A percentile compares a stretch with the other conserved stretches of the same genome.
These are phyloP conservation scores for Premnoplex brunnescens DNA, from an alignment of 2,797 vertebrate species.

Conservation along the genomic window DNA sequence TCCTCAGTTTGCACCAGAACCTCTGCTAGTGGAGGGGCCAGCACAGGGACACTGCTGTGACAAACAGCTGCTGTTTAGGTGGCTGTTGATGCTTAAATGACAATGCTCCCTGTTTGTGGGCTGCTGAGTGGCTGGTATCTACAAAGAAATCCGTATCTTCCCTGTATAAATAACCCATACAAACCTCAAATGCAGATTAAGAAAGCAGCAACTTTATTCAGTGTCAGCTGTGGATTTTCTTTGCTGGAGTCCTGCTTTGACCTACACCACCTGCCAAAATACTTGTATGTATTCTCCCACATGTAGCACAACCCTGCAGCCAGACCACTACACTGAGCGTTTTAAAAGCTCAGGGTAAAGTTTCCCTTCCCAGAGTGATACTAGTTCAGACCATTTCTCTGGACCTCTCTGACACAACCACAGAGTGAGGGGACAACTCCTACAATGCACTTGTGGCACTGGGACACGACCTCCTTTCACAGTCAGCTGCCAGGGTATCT, in stretches of 20 bases:
- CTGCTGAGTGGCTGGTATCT: not conserved
- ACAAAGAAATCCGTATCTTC: not conserved
- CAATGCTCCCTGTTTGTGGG: not conserved
- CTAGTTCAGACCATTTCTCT: not conserved
- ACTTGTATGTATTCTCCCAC: not conserved
- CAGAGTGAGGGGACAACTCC: accelerated
- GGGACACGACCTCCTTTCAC: not conserved
- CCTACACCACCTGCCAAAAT: not conserved
- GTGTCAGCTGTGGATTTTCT: not conserved
- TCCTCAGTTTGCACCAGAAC: not conserved
- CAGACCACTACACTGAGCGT: not conserved
- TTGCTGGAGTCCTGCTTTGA: not conserved
- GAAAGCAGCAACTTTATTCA: not conserved
- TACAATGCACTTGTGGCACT: accelerated
- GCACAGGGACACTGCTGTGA: not conserved
- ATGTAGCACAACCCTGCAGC: not conserved
- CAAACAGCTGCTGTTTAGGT: not conserved
- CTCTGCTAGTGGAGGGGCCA: not conserved
- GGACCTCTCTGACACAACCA: not conserved
- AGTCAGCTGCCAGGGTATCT: not conserved
- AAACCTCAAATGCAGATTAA: not conserved
- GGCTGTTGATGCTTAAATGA: not conserved
- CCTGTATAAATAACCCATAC: not conserved
- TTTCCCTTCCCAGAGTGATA: not conserved
- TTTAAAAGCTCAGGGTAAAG: not conserved